Conservation (phyloP, 2,797 vertebrate species). For the Coracias cyanogaster region DNA sequence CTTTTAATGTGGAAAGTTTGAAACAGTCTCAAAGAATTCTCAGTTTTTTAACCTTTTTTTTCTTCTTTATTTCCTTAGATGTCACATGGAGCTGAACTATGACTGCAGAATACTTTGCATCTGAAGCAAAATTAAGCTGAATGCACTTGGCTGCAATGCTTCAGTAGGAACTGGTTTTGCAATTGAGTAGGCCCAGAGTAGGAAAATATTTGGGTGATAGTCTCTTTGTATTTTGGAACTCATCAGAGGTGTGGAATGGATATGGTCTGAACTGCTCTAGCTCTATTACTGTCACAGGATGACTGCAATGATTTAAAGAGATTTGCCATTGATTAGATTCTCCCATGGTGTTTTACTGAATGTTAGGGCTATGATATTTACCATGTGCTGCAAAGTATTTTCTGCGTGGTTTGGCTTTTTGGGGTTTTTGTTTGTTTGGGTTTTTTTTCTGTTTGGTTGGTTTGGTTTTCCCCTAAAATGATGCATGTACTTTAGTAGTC, state of each 20-base stretch:
- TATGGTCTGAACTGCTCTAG: background rate
- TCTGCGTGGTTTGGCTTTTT: background rate
- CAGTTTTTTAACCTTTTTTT: background rate
- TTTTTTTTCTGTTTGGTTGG: no score
- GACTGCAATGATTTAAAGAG: background rate
- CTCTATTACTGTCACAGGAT: background rate
- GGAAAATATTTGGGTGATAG: background rate
- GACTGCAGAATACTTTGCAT: background rate
- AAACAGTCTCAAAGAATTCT: background rate
- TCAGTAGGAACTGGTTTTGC: background rate
- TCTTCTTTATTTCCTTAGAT: background rate
- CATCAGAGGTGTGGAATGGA: background rate
- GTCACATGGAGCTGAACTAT: background rate
- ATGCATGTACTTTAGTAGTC: background rate
- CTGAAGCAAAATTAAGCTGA: background rate
- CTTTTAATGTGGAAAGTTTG: background rate
- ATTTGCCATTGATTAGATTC: background rate
- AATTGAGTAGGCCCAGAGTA: background rate
- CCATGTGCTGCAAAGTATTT: background rate
- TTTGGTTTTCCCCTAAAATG: background rate
- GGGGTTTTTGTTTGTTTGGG: no score
- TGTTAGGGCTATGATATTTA: background rate
- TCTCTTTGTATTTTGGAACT: background rate
- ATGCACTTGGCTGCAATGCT: background rate
- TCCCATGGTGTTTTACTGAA: background rate